Conservation (phyloP, 1,140 invertebrate genomes). For the Hypsibius dujardini region DNA sequence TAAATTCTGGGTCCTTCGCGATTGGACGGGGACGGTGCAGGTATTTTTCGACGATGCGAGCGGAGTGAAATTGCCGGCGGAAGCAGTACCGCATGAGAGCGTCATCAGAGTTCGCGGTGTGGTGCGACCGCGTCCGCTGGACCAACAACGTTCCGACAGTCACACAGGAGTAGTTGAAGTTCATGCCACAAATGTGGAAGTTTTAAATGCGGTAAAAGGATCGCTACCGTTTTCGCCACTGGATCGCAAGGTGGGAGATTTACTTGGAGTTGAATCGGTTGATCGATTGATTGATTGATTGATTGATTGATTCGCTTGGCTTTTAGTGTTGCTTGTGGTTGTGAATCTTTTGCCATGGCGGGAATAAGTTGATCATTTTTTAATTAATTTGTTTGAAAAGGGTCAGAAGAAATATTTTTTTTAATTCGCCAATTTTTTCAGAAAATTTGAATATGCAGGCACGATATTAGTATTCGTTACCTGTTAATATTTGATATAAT, state of each 20-base stretch:
- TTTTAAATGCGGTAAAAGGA: slow-evolving; percentile 48
- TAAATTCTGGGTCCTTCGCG: slow-evolving; percentile 62
- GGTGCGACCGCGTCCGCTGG: slow-evolving; percentile 36
- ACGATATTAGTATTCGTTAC: no score
- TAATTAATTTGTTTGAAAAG: no score
- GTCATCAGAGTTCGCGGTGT: slow-evolving; percentile 39
- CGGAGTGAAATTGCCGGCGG: slow-evolving; percentile 28
- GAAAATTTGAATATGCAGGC: no score
- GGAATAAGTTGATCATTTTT: no score
- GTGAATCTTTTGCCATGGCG: no score
- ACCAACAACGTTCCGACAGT: slow-evolving; percentile 44
- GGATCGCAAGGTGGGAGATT: no score
- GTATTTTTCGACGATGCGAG: slow-evolving; percentile 47
- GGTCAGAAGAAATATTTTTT: no score
- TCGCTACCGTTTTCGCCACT: slow-evolving; percentile 59
- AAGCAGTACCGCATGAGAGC: slow-evolving; percentile 36
- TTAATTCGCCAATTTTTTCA: no score
- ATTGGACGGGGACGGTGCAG: slow-evolving; percentile 67
- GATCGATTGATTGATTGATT: no score
- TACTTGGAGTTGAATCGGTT: no score
- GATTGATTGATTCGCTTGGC: no score
- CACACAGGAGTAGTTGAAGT: slow-evolving; percentile 71
- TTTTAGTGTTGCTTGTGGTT: no score
- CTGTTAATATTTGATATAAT: background rate
- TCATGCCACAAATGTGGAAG: slow-evolving; percentile 44